Evolutionary conservation across 2,113 vertebrate genomes (phyloP).

Genomic region (Heterotilapia buettikoferi): DNA sequence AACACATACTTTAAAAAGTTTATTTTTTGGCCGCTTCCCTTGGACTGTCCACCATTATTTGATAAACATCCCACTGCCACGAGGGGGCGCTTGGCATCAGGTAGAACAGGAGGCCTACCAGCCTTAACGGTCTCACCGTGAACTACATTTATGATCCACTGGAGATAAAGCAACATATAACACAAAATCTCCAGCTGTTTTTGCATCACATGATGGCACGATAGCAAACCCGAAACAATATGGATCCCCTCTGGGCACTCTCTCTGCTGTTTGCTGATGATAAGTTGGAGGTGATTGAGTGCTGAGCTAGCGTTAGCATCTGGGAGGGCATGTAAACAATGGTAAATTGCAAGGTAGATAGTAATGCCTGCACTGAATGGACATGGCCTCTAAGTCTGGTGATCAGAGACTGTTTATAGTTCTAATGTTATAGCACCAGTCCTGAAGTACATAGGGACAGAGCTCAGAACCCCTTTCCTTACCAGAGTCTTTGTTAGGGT

Average conservation of each 20-base stretch:
- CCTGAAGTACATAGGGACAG: background rate
- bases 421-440: background rate
- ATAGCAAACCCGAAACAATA: background rate
- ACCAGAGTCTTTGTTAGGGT: background rate
- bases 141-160: background rate
- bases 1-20: background rate
- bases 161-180: background rate
- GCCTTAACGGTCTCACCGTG: fast-evolving
- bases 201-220: background rate
- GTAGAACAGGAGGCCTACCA: background rate
- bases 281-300: background rate
- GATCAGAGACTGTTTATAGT: background rate
- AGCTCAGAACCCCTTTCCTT: background rate
- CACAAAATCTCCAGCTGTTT: background rate
- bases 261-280: background rate
- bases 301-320: background rate
- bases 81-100: background rate
- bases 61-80: background rate
- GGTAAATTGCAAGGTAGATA: background rate
- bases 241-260: background rate
- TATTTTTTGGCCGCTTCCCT: background rate
- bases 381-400: background rate
- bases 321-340: background rate
- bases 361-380: background rate
- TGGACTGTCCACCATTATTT: background rate